Evolutionary conservation across 2,797 vertebrate species (phyloP).

Genomic region (Tachyglossus aculeatus): DNA sequence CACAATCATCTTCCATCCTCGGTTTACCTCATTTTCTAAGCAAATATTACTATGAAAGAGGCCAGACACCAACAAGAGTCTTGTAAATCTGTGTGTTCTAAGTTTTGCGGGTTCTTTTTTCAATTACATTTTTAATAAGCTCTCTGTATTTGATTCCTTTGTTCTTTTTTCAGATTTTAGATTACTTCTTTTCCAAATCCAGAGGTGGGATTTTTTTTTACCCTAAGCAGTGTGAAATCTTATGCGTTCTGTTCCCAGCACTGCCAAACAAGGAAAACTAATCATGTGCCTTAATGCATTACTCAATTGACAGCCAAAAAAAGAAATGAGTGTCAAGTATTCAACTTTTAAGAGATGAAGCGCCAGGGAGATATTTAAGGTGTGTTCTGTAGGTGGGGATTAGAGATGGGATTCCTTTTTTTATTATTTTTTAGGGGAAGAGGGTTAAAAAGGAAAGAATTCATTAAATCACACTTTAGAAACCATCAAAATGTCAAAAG

Average conservation of each 20-base stretch:
- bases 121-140: background rate
- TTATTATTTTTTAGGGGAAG: no score
- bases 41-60: background rate
- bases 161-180: background rate
- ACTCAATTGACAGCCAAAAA: conserved; percentile 9
- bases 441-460: conserved; percentile 6
- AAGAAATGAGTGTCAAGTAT: background rate
- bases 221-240: conserved; percentile 12
- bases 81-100: background rate
- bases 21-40: background rate
- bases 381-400: conserved; percentile 1
- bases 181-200: no score
- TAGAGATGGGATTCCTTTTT: background rate
- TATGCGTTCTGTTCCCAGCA: background rate
- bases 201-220: no score
- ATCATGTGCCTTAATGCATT: conserved; percentile 9
- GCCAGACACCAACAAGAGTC: background rate
- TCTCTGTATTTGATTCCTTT: background rate
- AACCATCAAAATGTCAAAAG: no score
- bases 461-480: background rate
- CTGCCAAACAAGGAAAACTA: background rate
- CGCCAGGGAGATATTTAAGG: conserved; percentile 9
- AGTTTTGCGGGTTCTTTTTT: background rate
- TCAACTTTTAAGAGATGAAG: conserved; percentile 7
- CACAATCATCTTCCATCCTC: background rate